Conservation (phyloP, 1,140 invertebrate species). For the Eciton burchellii region DNA sequence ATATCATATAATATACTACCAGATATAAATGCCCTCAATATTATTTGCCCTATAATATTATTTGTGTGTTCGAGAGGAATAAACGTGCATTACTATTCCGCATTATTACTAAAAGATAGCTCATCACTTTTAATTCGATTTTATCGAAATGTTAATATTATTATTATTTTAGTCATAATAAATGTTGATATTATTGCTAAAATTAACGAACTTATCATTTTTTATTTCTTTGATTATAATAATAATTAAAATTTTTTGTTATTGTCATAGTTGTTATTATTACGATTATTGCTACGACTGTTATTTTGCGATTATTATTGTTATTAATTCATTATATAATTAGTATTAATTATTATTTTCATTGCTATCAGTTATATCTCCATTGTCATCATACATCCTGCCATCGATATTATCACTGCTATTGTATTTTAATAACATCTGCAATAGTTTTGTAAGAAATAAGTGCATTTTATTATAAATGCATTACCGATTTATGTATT, state of each 20-base stretch:
- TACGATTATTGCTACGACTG: constrained; percentile 41
- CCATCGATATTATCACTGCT: constrained; percentile 41
- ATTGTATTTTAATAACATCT: constrained; percentile 14
- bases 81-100: constrained; percentile 24
- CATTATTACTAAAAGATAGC: constrained; percentile 52
- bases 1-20: constrained; percentile 68
- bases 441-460: neutral
- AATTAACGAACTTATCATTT: constrained; percentile 50
- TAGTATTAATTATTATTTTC: constrained; percentile 54
- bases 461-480: no score
- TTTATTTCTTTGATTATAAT: constrained; percentile 53
- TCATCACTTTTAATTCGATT: constrained; percentile 67
- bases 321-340: constrained; percentile 40
- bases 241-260: constrained; percentile 60
- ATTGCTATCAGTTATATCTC: constrained; percentile 39
- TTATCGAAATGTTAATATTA: constrained; percentile 67
- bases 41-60: constrained; percentile 77
- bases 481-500: constrained; percentile 10
- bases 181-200: constrained; percentile 59
- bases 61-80: constrained; percentile 63
- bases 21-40: constrained; percentile 51
- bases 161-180: constrained; percentile 23
- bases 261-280: constrained; percentile 52
- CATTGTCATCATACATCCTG: constrained; percentile 38
- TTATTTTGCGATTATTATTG: constrained; percentile 28